Conservation (phyloP, 2,797 vertebrate genomes). For the Etheostoma nigrum region DNA sequence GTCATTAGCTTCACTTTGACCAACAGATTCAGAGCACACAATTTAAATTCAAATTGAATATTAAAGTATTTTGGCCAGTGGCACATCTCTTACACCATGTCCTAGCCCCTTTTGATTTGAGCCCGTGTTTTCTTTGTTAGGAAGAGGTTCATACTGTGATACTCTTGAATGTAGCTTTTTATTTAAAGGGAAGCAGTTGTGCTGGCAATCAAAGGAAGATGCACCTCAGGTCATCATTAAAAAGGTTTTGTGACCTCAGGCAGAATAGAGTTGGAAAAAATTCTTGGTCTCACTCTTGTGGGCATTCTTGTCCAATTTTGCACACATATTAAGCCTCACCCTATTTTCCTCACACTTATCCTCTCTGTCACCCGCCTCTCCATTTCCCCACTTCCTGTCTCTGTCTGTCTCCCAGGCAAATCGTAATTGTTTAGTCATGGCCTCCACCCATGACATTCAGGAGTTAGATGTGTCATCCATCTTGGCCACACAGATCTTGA, state of each 20-base stretch:
- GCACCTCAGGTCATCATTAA: conserved; percentile 17
- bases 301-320: conserved; percentile 3
- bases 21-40: background rate
- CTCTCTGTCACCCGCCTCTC: background rate
- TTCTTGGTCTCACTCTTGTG: conserved; percentile 2
- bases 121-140: conserved; percentile 23
- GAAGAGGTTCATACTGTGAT: conserved; percentile 13
- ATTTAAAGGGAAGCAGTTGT: conserved; percentile 8
- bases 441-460: conserved; percentile 98
- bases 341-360: conserved; percentile 14
- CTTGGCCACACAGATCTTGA: conserved; percentile 94
- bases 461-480: conserved; percentile 98
- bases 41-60: conserved; percentile 14
- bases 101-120: conserved; percentile 32
- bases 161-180: conserved; percentile 19
- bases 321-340: background rate
- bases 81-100: conserved; percentile 14
- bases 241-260: conserved; percentile 24
- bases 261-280: conserved; percentile 7
- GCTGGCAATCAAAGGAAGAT: conserved; percentile 28
- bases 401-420: conserved; percentile 89
- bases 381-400: conserved; percentile 18
- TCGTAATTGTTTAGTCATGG: conserved; percentile 97
- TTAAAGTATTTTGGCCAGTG: conserved; percentile 5
- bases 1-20: background rate